Conservation (phyloP, 2,888 invertebrate species). For the Parascotia fuliginaria region DNA sequence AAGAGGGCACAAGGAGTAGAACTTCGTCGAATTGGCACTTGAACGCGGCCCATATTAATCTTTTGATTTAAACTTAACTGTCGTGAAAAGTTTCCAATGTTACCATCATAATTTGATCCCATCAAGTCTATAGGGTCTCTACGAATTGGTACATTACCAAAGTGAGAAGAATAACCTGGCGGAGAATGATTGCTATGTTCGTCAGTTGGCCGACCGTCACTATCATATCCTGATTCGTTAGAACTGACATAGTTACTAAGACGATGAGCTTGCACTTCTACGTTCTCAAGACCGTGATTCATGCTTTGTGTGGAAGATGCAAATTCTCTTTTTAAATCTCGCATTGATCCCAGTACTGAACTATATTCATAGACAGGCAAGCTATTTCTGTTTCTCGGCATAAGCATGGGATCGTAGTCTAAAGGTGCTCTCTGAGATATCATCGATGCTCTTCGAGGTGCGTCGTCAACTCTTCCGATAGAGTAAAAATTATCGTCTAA, state of each 20-base stretch:
- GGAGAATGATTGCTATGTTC: conserved; percentile 84
- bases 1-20: conserved; percentile 81
- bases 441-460: conserved; percentile 76
- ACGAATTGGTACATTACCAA: conserved; percentile 63
- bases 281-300: conserved; percentile 82
- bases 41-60: conserved; percentile 73
- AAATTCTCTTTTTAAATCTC: conserved; percentile 74
- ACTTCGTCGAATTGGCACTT: conserved; percentile 75
- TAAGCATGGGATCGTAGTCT: conserved; percentile 81
- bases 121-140: conserved; percentile 57
- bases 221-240: conserved; percentile 94
- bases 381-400: conserved; percentile 80
- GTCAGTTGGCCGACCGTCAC: conserved; percentile 88
- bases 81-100: conserved; percentile 71
- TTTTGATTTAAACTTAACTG: conserved; percentile 79
- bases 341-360: conserved; percentile 70
- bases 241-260: conserved; percentile 92
- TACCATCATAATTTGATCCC: conserved; percentile 59
- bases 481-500: conserved; percentile 65
- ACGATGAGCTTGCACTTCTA: conserved; percentile 87
- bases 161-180: conserved; percentile 80
- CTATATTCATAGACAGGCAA: conserved; percentile 80
- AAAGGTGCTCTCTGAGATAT: conserved; percentile 75
- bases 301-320: conserved; percentile 81
- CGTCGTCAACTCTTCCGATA: conserved; percentile 64